Conservation (phyloP, 1,140 invertebrate species). For the Saccostrea echinata region DNA sequence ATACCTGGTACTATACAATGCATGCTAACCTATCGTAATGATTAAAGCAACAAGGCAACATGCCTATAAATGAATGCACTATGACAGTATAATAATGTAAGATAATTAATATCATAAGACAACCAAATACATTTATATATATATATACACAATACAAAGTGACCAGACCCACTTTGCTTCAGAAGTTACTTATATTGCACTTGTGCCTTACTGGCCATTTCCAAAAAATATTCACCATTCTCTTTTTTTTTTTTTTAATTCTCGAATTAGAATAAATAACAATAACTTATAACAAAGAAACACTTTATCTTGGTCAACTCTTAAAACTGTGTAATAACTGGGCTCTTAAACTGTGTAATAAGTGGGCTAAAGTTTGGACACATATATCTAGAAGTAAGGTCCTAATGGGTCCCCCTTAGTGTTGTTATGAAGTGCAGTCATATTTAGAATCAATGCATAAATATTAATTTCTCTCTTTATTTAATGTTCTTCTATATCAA, state of each 20-base stretch:
- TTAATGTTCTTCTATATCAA: too few relatives aligned
- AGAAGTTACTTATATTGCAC: constrained; percentile 28
- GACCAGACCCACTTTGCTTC: constrained; percentile 29
- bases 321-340: too few relatives aligned
- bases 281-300: constrained; percentile 2
- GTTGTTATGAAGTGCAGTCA: too few relatives aligned
- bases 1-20: constrained; percentile 10
- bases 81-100: constrained; percentile 16
- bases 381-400: too few relatives aligned
- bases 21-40: constrained; percentile 25
- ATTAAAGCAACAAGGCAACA: constrained; percentile 22
- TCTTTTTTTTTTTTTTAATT: not conserved
- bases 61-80: constrained; percentile 16
- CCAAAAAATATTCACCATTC: not conserved
- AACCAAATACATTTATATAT: constrained; percentile 12
- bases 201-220: constrained; percentile 16
- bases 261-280: constrained; percentile 9
- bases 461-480: too few relatives aligned
- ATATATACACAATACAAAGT: constrained; percentile 33
- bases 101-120: constrained; percentile 38
- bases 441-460: too few relatives aligned
- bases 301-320: not conserved
- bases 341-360: too few relatives aligned
- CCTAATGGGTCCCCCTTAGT: too few relatives aligned
- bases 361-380: too few relatives aligned